These are phyloP conservation scores for Phylloscopus trochilus DNA, from an alignment of 2,113 vertebrate species.

Conservation along the genomic window DNA sequence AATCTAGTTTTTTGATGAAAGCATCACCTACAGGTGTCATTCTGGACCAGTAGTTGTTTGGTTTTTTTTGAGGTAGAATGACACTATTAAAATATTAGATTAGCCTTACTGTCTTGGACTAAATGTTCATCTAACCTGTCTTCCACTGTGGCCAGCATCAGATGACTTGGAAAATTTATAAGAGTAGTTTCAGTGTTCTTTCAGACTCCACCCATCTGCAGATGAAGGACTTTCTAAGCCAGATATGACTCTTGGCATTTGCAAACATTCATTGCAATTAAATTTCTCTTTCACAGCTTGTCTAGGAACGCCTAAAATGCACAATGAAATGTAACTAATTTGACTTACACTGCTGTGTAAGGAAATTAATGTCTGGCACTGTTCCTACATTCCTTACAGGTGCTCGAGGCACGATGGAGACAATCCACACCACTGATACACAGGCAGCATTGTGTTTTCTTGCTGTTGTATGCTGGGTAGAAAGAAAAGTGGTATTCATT, in stretches of 20 bases:
- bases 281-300: background rate
- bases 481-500: background rate
- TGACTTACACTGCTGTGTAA: background rate
- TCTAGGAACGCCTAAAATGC: background rate
- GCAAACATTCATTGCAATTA: background rate
- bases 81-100: background rate
- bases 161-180: background rate
- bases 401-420: background rate
- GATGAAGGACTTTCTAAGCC: background rate
- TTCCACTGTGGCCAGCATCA: background rate
- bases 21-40: background rate
- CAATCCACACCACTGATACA: background rate
- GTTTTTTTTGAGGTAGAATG: background rate
- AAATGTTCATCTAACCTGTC: background rate
- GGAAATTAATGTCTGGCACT: background rate
- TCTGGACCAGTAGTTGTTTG: background rate
- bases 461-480: background rate
- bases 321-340: background rate
- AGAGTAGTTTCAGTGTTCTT: background rate
- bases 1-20: background rate
- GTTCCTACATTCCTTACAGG: background rate
- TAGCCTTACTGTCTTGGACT: background rate
- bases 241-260: fast-evolving
- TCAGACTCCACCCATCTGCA: background rate
- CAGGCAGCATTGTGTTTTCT: background rate